Evolutionary conservation across 1,140 invertebrate species (phyloP).

Genomic region (Nautilus pompilius): DNA sequence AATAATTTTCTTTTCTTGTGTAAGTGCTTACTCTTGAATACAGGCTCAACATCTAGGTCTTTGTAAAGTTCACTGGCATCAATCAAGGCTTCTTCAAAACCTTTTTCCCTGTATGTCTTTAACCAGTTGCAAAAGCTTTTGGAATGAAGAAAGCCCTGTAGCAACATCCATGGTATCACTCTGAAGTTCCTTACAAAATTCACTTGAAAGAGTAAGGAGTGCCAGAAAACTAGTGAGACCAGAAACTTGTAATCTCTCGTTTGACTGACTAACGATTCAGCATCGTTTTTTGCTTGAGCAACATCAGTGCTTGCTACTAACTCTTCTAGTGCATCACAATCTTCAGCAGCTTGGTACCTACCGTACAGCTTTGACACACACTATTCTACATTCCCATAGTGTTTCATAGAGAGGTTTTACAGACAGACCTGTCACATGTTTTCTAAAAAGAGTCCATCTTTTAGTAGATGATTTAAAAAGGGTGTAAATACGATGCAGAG

Average conservation of each 20-base stretch:
- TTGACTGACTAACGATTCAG: not conserved
- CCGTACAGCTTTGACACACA: not conserved
- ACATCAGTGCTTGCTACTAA: not conserved
- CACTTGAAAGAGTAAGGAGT: not conserved
- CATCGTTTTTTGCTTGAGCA: not conserved
- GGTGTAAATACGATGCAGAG: no score
- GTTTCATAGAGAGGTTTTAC: not conserved
- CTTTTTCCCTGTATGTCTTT: not conserved
- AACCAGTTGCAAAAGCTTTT: not conserved
- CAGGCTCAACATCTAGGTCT: not conserved
- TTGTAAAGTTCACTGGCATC: not conserved
- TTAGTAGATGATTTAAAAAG: no score
- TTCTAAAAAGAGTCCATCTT: not conserved
- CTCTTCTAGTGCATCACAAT: not conserved
- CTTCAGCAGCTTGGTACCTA: not conserved
- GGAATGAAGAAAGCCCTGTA: not conserved
- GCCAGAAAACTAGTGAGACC: not conserved
- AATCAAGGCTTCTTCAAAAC: not conserved
- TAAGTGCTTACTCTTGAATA: not conserved
- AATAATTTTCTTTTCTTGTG: not conserved
- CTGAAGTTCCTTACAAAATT: not conserved
- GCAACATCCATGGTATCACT: not conserved
- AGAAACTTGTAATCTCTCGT: not conserved
- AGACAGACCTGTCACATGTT: not conserved
- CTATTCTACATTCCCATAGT: not conserved